Conservation (phyloP, 2,888 invertebrate species). For the Metopia argyrocephala region DNA sequence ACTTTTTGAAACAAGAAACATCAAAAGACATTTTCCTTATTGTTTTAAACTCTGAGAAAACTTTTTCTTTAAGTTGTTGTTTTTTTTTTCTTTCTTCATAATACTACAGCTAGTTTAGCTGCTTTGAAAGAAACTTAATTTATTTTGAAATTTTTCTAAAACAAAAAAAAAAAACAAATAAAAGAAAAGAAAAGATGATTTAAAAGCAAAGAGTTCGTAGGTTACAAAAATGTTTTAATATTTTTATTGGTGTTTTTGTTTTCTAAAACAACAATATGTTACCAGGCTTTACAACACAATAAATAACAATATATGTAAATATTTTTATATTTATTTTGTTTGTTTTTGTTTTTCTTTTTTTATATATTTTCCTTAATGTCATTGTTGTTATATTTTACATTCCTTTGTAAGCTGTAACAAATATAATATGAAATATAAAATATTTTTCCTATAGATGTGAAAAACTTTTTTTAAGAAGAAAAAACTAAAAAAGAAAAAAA, state of each 20-base stretch:
- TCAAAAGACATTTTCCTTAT: slow-evolving; percentile 56
- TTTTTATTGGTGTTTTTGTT: slow-evolving; percentile 28
- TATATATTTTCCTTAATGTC: too few species aligned
- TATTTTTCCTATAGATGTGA: slow-evolving; percentile 24
- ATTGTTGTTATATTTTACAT: slow-evolving; percentile 15
- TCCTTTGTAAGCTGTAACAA: not conserved
- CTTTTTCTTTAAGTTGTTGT: slow-evolving; percentile 50
- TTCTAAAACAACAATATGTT: slow-evolving; percentile 59
- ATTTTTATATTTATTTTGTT: slow-evolving; percentile 19
- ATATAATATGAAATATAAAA: slow-evolving; percentile 4
- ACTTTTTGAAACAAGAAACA: slow-evolving; percentile 46
- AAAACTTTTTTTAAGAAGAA: not conserved
- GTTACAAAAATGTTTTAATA: not conserved
- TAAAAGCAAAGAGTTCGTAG: not conserved
- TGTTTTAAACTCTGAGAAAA: slow-evolving; percentile 48
- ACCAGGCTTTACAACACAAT: slow-evolving; percentile 56
- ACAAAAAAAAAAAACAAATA: not conserved
- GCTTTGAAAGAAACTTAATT: slow-evolving; percentile 38
- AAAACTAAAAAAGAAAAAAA: too few species aligned
- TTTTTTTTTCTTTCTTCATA: slow-evolving; percentile 22
- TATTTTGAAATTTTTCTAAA: slow-evolving; percentile 36
- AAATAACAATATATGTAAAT: slow-evolving; percentile 65
- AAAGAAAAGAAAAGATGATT: not conserved
- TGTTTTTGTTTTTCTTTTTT: not conserved
- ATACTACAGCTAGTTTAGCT: not conserved